These are phyloP conservation scores for Thyatira batis DNA, from an alignment of 2,888 invertebrate genomes.

Conservation along the genomic window DNA sequence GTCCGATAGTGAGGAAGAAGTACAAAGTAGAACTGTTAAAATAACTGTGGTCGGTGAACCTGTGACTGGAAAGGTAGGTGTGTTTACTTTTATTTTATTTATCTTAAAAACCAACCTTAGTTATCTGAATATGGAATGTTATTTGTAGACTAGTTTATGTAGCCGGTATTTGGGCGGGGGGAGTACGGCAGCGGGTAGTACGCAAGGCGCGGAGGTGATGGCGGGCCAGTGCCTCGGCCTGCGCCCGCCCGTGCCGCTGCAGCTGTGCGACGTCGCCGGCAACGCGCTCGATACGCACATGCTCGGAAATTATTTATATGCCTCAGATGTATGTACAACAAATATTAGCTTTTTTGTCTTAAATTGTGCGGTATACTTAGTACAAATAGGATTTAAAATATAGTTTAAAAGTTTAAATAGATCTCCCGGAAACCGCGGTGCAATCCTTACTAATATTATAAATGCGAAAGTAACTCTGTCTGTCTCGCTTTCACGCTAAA, in stretches of 20 bases:
- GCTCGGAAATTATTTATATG: slow-evolving; percentile 88
- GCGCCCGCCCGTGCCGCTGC: slow-evolving; percentile 83
- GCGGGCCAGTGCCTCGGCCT: slow-evolving; percentile 70
- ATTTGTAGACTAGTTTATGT: slow-evolving; percentile 66
- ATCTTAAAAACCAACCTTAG: too few species aligned
- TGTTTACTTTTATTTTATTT: background rate
- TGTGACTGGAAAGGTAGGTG: slow-evolving; percentile 90
- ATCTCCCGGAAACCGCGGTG: too few species aligned
- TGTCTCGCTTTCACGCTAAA: too few species aligned
- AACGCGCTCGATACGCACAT: slow-evolving; percentile 88
- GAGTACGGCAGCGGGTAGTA: slow-evolving; percentile 42
- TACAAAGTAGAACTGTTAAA: slow-evolving; percentile 85
- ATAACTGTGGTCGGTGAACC: slow-evolving; percentile 91
- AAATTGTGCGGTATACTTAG: too few species aligned
- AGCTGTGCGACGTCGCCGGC: slow-evolving; percentile 94
- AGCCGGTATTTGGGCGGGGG: slow-evolving; percentile 59
- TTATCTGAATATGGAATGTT: slow-evolving; percentile 6
- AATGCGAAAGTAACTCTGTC: too few species aligned
- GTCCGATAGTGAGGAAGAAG: slow-evolving; percentile 86
- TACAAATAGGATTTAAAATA: too few species aligned
- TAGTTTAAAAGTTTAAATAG: too few species aligned
- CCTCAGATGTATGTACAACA: slow-evolving; percentile 83
- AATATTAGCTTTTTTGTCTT: too few species aligned
- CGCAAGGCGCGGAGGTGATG: slow-evolving; percentile 74
- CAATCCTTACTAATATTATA: too few species aligned